These are phyloP conservation scores for Latheticus oryzae DNA, from an alignment of 2,888 invertebrate species.

Conservation along the genomic window DNA sequence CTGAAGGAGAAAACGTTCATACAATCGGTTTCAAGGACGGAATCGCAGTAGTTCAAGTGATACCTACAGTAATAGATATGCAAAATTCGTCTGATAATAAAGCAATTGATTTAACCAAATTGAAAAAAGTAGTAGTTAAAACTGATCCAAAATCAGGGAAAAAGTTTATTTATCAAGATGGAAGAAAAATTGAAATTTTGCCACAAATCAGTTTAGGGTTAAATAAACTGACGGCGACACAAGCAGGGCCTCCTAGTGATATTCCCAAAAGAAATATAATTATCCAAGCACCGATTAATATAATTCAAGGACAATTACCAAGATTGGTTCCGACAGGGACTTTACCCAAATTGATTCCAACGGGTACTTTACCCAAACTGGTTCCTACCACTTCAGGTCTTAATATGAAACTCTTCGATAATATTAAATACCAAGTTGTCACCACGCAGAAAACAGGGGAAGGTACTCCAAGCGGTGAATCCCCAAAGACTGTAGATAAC, in stretches of 20 bases:
- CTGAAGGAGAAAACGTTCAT: conserved; percentile 13
- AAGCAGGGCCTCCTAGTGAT: no score
- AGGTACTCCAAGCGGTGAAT: not conserved
- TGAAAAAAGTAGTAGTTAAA: conserved; percentile 27
- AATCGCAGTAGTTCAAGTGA: conserved; percentile 16
- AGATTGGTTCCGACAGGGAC: not conserved
- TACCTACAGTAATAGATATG: not conserved
- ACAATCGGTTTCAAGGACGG: conserved; percentile 34
- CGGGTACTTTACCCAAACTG: not conserved
- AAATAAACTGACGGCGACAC: not conserved
- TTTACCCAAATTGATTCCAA: not conserved
- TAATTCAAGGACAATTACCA: conserved; percentile 1
- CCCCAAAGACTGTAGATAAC: conserved; percentile 18
- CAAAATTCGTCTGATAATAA: conserved; percentile 7
- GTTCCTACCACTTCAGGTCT: not conserved
- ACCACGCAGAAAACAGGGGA: conserved; percentile 1
- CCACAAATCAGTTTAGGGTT: not conserved
- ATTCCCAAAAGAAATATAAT: no score
- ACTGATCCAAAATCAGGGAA: conserved; percentile 31
- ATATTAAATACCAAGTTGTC: conserved; percentile 23
- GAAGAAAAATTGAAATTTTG: conserved; percentile 28
- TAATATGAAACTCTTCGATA: conserved; percentile 4
- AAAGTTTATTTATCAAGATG: conserved; percentile 34
- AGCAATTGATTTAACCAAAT: conserved; percentile 12
- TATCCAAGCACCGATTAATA: not conserved